phyloP scores from a whole-genome alignment of 2,113 vertebrate genomes.

The Arvicanthis niloticus region DNA sequence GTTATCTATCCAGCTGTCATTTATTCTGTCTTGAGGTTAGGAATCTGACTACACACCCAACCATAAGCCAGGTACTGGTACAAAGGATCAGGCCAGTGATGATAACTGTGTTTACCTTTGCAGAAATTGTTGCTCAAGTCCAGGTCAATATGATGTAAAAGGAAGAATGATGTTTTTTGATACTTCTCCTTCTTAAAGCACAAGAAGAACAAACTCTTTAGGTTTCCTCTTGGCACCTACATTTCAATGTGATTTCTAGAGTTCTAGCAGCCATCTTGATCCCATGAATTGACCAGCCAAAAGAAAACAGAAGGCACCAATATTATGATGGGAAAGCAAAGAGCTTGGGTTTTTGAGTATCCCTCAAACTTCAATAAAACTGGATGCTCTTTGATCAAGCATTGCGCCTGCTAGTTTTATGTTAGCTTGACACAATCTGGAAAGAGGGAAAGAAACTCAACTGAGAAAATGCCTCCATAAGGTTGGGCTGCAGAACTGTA shows the following conservation, averaged over 20 bases:
- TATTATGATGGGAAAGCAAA: neutral
- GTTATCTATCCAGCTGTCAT: neutral
- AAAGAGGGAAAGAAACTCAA: neutral
- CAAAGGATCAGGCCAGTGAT: neutral
- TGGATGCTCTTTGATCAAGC: neutral
- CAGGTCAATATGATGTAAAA: neutral
- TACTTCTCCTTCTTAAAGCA: neutral
- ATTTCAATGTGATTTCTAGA: constrained; percentile 34
- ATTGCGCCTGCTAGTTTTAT: neutral
- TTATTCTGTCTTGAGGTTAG: neutral
- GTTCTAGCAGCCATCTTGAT: neutral
- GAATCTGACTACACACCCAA: neutral
- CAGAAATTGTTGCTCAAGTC: neutral
- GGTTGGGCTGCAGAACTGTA: neutral
- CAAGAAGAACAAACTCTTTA: neutral
- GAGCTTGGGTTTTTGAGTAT: neutral
- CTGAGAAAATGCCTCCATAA: neutral
- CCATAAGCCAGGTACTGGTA: neutral
- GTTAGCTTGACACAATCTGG: neutral
- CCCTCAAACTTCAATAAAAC: neutral
- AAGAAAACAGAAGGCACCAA: neutral
- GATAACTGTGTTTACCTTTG: neutral
- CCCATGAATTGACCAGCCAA: neutral
- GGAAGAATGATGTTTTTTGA: constrained; percentile 33
- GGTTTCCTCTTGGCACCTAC: constrained; percentile 19